Evolutionary conservation across 2,888 invertebrate genomes (phyloP).

Genomic region (Aethes cnicana): DNA sequence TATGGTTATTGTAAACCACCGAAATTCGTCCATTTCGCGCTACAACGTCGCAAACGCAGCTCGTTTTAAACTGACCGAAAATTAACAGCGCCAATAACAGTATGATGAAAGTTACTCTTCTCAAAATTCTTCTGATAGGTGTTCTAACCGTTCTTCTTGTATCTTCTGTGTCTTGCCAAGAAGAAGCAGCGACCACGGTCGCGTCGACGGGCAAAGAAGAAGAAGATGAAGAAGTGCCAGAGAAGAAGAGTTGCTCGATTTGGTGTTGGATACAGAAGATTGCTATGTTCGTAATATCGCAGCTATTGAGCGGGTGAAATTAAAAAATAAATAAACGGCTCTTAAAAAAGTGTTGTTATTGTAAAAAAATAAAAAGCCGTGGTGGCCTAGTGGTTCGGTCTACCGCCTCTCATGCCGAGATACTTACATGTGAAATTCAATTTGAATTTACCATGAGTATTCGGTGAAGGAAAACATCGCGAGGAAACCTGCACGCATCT

Average conservation of each 20-base stretch:
- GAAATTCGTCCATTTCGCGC: conserved; percentile 9
- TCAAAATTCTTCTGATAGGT: conserved; percentile 48
- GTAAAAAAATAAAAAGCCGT: background rate
- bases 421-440: too few species aligned
- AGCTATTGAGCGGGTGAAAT: conserved; percentile 62
- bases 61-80: background rate
- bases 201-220: conserved; percentile 55
- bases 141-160: conserved; percentile 44
- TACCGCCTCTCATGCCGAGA: too few species aligned
- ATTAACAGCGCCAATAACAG: conserved; percentile 1
- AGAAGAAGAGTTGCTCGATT: conserved; percentile 69
- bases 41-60: background rate
- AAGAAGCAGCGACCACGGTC: conserved; percentile 53
- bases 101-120: conserved; percentile 40
- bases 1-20: conserved; percentile 5
- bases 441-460: too few species aligned
- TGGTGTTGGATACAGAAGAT: conserved; percentile 82
- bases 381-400: too few species aligned
- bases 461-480: too few species aligned
- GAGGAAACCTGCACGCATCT: too few species aligned
- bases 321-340: too few species aligned
- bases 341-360: background rate
- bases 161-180: conserved; percentile 56
- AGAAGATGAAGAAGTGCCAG: conserved; percentile 67
- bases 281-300: conserved; percentile 75